Evolutionary conservation across 2,888 invertebrate genomes (phyloP).

Genomic region (Hirtodrosophila trivittata): DNA sequence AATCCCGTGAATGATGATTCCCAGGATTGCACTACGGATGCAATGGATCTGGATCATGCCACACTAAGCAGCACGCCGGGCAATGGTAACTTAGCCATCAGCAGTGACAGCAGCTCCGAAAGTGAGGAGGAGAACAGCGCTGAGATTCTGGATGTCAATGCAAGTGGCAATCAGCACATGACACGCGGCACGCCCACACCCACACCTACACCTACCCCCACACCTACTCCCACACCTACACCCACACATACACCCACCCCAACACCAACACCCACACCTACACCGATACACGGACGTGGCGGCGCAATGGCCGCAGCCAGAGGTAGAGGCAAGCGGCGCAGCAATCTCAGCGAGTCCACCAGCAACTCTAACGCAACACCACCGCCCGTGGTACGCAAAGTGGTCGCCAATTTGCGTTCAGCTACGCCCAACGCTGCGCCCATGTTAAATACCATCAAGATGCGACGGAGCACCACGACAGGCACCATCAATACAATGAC

Average conservation of each 20-base stretch:
- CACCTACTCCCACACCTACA: constrained; percentile 38
- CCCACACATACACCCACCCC: no score
- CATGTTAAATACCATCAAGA: constrained; percentile 62
- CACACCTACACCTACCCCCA: constrained; percentile 26
- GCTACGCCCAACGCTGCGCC: constrained; percentile 62
- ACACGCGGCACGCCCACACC: constrained; percentile 54
- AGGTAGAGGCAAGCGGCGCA: constrained; percentile 64
- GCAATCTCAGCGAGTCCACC: constrained; percentile 67
- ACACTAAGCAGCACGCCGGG: constrained; percentile 50
- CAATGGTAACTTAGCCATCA: constrained; percentile 74
- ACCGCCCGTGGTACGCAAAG: constrained; percentile 62
- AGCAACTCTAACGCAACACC: constrained; percentile 68
- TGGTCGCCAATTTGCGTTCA: constrained; percentile 54
- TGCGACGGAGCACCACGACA: constrained; percentile 59
- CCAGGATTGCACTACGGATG: constrained; percentile 68
- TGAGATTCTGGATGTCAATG: constrained; percentile 9
- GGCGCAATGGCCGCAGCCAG: constrained; percentile 43
- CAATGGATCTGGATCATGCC: constrained; percentile 67
- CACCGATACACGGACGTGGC: constrained; percentile 44
- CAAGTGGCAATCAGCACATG: constrained; percentile 39
- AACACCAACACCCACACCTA: constrained; percentile 48
- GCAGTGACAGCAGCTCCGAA: constrained; percentile 69
- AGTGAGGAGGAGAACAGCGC: constrained; percentile 46
- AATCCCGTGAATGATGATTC: constrained; percentile 46
- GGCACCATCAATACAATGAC: constrained; percentile 12